Evolutionary conservation across 2,888 invertebrate species (phyloP).

Genomic region (Leucophenga montana): DNA sequence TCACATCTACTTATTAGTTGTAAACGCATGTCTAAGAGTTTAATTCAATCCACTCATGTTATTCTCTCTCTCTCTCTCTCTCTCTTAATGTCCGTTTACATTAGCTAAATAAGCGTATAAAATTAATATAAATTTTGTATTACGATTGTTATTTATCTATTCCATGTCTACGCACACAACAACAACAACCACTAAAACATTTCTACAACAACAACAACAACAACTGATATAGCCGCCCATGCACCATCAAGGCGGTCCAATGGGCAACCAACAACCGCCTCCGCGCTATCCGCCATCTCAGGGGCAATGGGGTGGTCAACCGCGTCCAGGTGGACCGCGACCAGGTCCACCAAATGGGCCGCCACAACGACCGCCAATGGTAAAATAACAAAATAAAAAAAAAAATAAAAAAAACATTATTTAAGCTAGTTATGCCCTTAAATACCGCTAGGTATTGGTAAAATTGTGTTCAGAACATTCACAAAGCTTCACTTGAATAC

Average conservation of each 20-base stretch:
- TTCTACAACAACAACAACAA: conserved; percentile 44
- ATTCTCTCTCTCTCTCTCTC: too few relatives aligned
- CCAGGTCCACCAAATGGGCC: conserved; percentile 74
- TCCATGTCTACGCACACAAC: conserved; percentile 65
- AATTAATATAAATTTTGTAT: conserved; percentile 49
- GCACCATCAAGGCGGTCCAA: conserved; percentile 77
- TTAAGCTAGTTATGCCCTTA: conserved; percentile 55
- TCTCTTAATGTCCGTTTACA: not conserved
- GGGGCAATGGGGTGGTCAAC: conserved; percentile 74
- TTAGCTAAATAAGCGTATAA: not conserved
- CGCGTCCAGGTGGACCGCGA: conserved; percentile 74
- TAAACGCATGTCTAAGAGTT: not conserved
- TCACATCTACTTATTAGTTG: not conserved
- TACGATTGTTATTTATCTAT: conserved; percentile 65
- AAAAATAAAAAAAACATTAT: conserved; percentile 23
- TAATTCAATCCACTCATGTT: not conserved
- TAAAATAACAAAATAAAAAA: conserved; percentile 55
- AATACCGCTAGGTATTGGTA: conserved; percentile 42
- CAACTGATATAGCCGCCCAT: conserved; percentile 71
- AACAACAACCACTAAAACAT: conserved; percentile 52
- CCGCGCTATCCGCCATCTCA: conserved; percentile 73
- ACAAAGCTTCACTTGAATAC: conserved; percentile 26
- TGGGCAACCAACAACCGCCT: conserved; percentile 75
- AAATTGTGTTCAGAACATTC: conserved; percentile 64
- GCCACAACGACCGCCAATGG: conserved; percentile 78